A percentile compares a stretch with the other conserved stretches of the same genome.
Conservation (phyloP, 2,797 vertebrate species). For the Clarias pachynema region DNA sequence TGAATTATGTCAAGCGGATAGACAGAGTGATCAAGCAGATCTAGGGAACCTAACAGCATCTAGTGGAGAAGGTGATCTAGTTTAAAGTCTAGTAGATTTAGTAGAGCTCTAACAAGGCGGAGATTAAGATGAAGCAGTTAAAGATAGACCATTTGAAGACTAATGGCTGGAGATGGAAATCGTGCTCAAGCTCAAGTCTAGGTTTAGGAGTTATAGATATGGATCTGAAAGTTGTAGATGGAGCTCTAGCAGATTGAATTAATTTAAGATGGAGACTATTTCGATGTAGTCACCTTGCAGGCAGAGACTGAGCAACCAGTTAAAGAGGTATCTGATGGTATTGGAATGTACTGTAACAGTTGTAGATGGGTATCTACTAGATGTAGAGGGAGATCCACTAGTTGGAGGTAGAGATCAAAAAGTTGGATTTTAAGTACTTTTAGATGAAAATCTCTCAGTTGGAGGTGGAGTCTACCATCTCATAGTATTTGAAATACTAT, state of each 20-base stretch:
- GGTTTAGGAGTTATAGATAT: background rate
- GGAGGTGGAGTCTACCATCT: background rate
- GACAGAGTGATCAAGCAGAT: background rate
- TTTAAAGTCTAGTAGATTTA: background rate
- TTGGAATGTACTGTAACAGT: too few relatives aligned
- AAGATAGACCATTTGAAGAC: background rate
- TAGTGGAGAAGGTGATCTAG: background rate
- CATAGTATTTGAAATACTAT: too few relatives aligned
- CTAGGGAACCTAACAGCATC: background rate
- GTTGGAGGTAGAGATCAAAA: too few relatives aligned
- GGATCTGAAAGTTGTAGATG: background rate
- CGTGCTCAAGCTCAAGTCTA: background rate
- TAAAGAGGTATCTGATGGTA: too few relatives aligned
- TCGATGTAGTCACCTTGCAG: too few relatives aligned
- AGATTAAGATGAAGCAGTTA: background rate
- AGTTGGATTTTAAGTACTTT: too few relatives aligned
- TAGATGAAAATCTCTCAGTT: background rate
- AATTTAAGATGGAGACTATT: too few relatives aligned
- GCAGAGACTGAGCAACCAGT: too few relatives aligned
- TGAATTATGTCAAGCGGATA: background rate
- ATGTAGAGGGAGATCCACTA: too few relatives aligned
- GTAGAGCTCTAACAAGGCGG: too few relatives aligned
- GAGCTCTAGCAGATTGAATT: background rate
- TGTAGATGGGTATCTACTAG: too few relatives aligned
- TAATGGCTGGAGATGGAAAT: background rate